phyloP scores from a whole-genome alignment of 1,140 invertebrate species.

The Dolichoris vasculosae region DNA sequence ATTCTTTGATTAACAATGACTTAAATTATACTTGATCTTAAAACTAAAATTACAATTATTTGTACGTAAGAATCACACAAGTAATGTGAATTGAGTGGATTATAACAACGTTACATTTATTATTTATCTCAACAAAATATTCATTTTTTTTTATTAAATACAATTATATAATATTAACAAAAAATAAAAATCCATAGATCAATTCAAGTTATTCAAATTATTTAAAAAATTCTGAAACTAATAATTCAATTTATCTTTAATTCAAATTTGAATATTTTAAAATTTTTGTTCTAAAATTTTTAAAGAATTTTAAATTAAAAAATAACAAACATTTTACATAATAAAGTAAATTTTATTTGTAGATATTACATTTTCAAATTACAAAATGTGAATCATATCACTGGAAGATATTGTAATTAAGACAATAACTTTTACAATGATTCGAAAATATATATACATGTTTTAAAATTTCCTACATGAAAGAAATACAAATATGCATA shows the following conservation, averaged over 20 bases:
- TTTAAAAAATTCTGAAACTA: too few relatives aligned
- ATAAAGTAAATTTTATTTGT: not conserved
- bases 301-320: not conserved
- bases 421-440: not conserved
- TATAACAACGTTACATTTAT: not conserved
- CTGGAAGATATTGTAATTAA: not conserved
- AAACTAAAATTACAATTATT: not conserved
- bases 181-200: too few relatives aligned
- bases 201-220: too few relatives aligned
- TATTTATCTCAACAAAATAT: not conserved
- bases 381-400: not conserved
- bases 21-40: not conserved
- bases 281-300: too few relatives aligned
- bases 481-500: not conserved
- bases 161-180: too few relatives aligned
- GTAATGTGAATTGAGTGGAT: not conserved
- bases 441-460: not conserved
- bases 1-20: not conserved
- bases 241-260: too few relatives aligned
- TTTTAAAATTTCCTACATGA: constrained; percentile 5
- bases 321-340: not conserved
- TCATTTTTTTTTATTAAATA: too few relatives aligned
- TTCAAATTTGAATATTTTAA: too few relatives aligned
- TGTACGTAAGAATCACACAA: not conserved
- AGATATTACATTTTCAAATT: not conserved